phyloP scores from a whole-genome alignment of 2,113 vertebrate species.

The Petrocephalus zakoni region DNA sequence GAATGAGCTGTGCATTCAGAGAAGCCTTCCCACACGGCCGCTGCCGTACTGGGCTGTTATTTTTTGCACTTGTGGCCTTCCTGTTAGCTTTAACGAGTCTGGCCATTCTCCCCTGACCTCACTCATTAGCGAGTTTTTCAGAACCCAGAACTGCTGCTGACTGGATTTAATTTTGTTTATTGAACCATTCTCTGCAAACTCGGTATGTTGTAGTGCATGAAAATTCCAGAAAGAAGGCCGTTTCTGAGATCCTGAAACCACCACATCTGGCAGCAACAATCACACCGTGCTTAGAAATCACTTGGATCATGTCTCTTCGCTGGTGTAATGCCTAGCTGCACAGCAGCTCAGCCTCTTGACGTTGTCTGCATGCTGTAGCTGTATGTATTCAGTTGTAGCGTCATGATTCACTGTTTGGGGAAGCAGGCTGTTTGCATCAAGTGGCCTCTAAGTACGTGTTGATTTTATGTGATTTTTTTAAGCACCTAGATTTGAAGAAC shows the following conservation, averaged over 20 bases:
- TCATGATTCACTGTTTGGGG: neutral
- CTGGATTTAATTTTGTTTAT: neutral
- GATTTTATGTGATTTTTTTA: neutral
- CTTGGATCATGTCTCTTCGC: neutral
- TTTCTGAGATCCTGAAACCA: neutral
- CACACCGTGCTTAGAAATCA: neutral
- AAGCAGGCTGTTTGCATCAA: neutral
- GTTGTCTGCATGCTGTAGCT: neutral
- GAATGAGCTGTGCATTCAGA: neutral
- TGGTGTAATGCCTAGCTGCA: neutral
- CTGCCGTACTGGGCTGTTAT: neutral
- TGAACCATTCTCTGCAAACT: neutral
- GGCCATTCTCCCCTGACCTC: neutral
- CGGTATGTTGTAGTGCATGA: neutral
- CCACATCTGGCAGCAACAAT: neutral
- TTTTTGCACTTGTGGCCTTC: neutral
- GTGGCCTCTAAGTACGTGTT: neutral
- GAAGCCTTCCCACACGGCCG: neutral
- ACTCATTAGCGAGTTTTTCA: neutral
- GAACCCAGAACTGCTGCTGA: neutral
- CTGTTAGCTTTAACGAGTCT: neutral
- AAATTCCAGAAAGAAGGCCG: neutral
- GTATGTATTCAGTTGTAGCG: neutral
- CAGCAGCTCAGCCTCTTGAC: neutral
- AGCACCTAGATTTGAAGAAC: neutral